Conservation (phyloP, 2,888 invertebrate species). For the Eumerus sabulonum region DNA sequence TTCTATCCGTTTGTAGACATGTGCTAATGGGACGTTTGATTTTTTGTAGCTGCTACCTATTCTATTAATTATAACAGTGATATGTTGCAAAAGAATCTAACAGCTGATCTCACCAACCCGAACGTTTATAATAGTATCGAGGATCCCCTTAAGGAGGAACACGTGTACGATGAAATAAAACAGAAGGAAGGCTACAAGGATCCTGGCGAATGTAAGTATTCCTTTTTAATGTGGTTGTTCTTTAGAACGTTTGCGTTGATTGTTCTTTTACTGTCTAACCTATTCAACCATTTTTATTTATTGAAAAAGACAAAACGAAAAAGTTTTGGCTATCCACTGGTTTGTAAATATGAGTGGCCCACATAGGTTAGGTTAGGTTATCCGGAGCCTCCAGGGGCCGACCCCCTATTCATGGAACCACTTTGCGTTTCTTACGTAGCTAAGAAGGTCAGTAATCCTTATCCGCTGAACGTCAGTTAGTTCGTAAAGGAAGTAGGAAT, state of each 20-base stretch:
- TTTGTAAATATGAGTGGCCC: too few relatives aligned
- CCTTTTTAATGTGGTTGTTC: background rate
- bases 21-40: background rate
- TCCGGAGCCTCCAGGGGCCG: too few relatives aligned
- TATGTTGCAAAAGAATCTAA: constrained; percentile 87
- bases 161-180: constrained; percentile 94
- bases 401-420: too few relatives aligned
- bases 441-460: too few relatives aligned
- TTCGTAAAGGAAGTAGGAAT: too few relatives aligned
- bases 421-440: too few relatives aligned
- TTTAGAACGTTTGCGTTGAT: background rate
- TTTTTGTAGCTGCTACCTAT: constrained; percentile 79
- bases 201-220: constrained; percentile 83
- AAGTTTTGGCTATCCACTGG: too few relatives aligned
- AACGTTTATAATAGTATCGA: constrained; percentile 89
- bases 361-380: too few relatives aligned
- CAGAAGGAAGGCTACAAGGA: constrained; percentile 85
- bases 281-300: too few relatives aligned
- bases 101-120: constrained; percentile 92
- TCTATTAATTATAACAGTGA: constrained; percentile 83
- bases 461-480: too few relatives aligned
- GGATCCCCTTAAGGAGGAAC: constrained; percentile 87
- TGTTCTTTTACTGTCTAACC: too few relatives aligned
- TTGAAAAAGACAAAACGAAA: too few relatives aligned
- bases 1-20: background rate